A percentile compares a stretch with the other conserved stretches of the same genome.
Evolutionary conservation across 1,140 invertebrate species (phyloP).

Genomic region (Thaumatotibia leucotreta): DNA sequence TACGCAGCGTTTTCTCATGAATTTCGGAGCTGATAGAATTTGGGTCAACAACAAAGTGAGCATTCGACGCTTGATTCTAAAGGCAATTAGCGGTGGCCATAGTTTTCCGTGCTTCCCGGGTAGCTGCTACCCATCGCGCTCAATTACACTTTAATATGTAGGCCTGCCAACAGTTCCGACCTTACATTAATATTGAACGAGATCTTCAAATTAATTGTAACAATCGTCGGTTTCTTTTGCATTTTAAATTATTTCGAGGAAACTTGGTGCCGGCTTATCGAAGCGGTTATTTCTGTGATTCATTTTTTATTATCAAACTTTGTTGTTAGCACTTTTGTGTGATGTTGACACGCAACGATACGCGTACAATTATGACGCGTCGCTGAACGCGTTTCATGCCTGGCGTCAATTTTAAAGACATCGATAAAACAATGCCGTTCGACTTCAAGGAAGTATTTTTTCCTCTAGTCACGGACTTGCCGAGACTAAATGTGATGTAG

Average conservation of each 20-base stretch:
- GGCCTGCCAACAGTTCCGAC: background rate
- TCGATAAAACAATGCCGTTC: background rate
- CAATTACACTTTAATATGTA: conserved; percentile 10
- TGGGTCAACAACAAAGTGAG: background rate
- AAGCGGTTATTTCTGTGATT: background rate
- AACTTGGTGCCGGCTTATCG: background rate
- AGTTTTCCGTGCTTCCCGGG: background rate
- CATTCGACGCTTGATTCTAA: background rate
- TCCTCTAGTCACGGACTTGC: background rate
- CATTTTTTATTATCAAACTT: background rate
- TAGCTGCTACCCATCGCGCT: background rate
- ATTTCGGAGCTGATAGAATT: background rate
- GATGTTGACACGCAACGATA: background rate
- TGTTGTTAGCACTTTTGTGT: background rate
- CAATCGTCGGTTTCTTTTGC: conserved; percentile 7
- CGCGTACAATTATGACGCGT: background rate
- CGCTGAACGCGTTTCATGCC: background rate
- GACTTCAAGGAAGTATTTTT: background rate
- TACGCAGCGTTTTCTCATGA: background rate
- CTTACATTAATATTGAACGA: conserved; percentile 1
- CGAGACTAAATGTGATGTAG: background rate
- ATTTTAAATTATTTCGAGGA: conserved; percentile 1
- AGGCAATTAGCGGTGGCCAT: background rate
- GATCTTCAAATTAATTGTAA: conserved; percentile 9
- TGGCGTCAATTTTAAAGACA: background rate